phyloP scores from a whole-genome alignment of 2,113 vertebrate genomes.

The Cranoglanis bouderius region DNA sequence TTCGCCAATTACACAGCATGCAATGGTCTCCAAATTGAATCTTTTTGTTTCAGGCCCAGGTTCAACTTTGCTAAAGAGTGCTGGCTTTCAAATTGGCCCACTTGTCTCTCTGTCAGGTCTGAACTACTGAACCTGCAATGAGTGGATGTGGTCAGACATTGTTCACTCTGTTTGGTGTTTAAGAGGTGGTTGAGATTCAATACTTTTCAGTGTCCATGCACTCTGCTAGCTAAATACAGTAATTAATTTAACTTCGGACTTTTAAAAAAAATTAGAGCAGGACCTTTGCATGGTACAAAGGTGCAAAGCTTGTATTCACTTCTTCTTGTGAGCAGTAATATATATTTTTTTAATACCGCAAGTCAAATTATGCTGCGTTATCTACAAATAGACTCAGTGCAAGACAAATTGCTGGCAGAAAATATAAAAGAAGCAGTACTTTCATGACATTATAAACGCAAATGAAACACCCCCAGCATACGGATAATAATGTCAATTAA shows the following conservation, averaged over 20 bases:
- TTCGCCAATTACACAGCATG: constrained; percentile 49
- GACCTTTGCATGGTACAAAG: neutral
- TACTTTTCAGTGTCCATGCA: neutral
- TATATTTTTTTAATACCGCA: neutral
- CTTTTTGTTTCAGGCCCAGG: constrained; percentile 50
- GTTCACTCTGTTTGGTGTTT: neutral
- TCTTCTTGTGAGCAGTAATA: neutral
- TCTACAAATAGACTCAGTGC: constrained; percentile 1
- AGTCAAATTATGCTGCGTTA: constrained; percentile 13
- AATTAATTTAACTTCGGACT: neutral
- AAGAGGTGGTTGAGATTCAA: neutral
- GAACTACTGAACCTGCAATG: constrained; percentile 52
- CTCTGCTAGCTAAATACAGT: neutral
- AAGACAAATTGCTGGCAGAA: constrained; percentile 27
- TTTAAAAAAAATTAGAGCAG: neutral
- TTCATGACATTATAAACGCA: constrained; percentile 38
- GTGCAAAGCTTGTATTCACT: neutral
- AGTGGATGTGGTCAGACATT: neutral
- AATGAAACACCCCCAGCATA: constrained; percentile 40
- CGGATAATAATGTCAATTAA: constrained; percentile 53
- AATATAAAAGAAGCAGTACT: constrained; percentile 31
- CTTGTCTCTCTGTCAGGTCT: constrained; percentile 55
- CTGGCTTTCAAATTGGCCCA: constrained; percentile 47
- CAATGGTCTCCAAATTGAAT: constrained; percentile 53
- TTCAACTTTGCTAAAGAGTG: constrained; percentile 50